These are phyloP conservation scores for Agrochola lota DNA, from an alignment of 2,888 invertebrate species.

Conservation along the genomic window DNA sequence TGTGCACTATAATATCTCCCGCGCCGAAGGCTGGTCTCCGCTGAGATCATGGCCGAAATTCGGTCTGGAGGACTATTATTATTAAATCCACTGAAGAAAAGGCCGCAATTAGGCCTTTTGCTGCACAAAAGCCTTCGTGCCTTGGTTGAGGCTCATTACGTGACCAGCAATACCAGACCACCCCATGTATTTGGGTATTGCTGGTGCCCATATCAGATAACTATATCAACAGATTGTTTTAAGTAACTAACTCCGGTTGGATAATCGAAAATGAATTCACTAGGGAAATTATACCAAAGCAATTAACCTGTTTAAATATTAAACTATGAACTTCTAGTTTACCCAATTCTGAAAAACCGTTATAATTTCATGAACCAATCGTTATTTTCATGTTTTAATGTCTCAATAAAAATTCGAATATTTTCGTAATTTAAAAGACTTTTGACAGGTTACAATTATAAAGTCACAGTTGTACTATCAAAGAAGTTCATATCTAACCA, in stretches of 20 bases:
- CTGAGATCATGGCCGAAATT: no score
- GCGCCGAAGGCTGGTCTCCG: no score
- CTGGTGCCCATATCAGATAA: no score
- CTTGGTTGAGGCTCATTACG: no score
- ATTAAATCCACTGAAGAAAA: no score
- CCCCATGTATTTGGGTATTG: no score
- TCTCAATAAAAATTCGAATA: slow-evolving; percentile 1
- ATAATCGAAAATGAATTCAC: background rate
- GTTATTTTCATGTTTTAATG: background rate
- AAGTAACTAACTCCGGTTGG: background rate
- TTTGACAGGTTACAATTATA: background rate
- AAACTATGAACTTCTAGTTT: background rate
- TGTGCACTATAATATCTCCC: no score
- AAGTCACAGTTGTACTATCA: slow-evolving; percentile 46
- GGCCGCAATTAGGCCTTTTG: no score
- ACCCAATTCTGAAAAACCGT: background rate
- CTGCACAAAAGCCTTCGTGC: no score
- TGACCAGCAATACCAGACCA: no score
- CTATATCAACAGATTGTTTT: no score
- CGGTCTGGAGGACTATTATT: no score
- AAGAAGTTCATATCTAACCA: background rate
- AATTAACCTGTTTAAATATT: slow-evolving; percentile 17
- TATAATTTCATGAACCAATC: background rate
- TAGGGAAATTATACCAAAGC: slow-evolving; percentile 10
- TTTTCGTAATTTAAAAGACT: slow-evolving; percentile 2